Evolutionary conservation across 2,888 invertebrate species (phyloP).

Genomic region (Lamellibrachia satsuma): DNA sequence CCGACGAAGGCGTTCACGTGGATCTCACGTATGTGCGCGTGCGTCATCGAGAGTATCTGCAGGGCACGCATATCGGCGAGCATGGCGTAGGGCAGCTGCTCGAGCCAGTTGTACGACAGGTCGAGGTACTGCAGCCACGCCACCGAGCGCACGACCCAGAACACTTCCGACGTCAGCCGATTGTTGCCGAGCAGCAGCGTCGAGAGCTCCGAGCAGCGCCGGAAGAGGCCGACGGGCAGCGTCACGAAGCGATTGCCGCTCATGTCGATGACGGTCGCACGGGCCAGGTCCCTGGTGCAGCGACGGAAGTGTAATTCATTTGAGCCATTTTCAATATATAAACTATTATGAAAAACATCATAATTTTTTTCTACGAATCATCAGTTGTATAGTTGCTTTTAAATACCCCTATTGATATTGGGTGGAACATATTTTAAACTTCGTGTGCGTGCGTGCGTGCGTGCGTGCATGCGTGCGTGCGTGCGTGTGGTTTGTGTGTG

Average conservation of each 20-base stretch:
- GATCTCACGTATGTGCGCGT: neutral
- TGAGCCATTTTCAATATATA: too few relatives aligned
- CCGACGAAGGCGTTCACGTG: neutral
- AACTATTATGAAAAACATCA: too few relatives aligned
- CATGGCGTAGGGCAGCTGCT: neutral
- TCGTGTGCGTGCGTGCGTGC: too few relatives aligned
- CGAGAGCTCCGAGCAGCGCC: neutral
- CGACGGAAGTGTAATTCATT: neutral
- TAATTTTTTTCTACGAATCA: too few relatives aligned
- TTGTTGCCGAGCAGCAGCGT: slow-evolving; percentile 13
- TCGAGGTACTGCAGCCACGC: slow-evolving; percentile 4
- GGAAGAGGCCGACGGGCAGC: neutral
- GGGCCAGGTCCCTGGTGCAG: neutral
- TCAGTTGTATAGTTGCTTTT: too few relatives aligned
- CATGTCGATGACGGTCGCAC: neutral
- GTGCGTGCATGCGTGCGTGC: too few relatives aligned
- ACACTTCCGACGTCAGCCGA: neutral
- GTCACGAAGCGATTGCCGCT: neutral
- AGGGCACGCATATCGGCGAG: neutral
- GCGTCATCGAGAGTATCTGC: slow-evolving; percentile 13
- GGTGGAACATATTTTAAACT: too few relatives aligned
- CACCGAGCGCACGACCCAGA: neutral
- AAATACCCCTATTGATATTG: too few relatives aligned
- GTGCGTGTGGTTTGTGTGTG: too few relatives aligned
- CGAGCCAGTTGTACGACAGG: slow-evolving; percentile 3